Evolutionary conservation across 2,113 vertebrate species (phyloP).

Genomic region (Natator depressus): DNA sequence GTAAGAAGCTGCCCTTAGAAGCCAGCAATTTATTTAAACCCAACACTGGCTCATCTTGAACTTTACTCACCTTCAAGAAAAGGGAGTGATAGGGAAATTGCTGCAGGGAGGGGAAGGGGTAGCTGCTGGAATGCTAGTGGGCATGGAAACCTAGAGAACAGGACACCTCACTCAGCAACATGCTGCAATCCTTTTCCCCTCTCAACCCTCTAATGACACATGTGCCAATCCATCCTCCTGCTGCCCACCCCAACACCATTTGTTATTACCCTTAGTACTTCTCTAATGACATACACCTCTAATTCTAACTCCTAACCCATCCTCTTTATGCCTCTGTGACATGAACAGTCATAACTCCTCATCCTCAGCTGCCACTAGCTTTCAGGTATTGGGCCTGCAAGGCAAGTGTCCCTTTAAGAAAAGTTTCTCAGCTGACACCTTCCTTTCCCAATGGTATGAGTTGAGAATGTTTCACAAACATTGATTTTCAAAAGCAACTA

Average conservation of each 20-base stretch:
- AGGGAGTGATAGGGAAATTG: neutral
- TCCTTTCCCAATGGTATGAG: neutral
- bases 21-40: too few relatives aligned
- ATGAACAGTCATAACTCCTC: neutral
- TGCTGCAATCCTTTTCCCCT: neutral
- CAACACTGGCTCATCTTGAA: too few relatives aligned
- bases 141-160: fast-evolving
- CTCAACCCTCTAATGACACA: neutral
- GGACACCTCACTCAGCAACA: neutral
- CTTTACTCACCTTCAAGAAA: neutral
- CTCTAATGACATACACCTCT: fast-evolving
- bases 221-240: neutral
- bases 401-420: neutral
- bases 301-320: neutral
- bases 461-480: neutral
- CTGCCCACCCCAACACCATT: fast-evolving
- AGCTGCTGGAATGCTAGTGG: neutral
- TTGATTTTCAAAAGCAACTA: neutral
- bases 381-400: neutral
- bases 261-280: neutral
- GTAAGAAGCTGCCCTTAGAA: too few relatives aligned
- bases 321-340: neutral
- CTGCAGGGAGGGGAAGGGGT: neutral
- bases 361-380: neutral
- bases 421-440: neutral